Evolutionary conservation across 2,888 invertebrate species (phyloP), one percentile per base, ranked within the genome.

Genomic region (Archaeoteleia sp.): DNA sequence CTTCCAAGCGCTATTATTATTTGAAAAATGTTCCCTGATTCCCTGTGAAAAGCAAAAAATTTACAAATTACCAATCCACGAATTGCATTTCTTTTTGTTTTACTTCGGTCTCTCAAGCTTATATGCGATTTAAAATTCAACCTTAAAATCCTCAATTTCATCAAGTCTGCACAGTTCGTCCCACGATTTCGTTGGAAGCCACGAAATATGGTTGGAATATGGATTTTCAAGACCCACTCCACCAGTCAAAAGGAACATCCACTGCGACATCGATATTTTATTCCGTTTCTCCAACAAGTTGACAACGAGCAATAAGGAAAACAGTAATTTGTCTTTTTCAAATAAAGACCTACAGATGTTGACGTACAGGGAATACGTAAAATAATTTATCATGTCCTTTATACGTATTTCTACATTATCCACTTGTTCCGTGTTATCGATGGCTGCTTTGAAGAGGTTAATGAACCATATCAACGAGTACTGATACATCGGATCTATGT

Each of bases 401-500:
- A 97, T 87, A 42, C 97, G 89, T 69, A 90, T 88, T 0, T 88
- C 87, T 7, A 97, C 91, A 70, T 93, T 92, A 70, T 96, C 96
- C n/a, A 91, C 91, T 75, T 91, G 91, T 77, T 94, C 93, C 0
- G 95, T 94, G 74, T 93, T 93, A 73, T 96, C 95, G 62, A 97
- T 97, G 12, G 95, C 91, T 39, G 91, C 87, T 74, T 92, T 91
- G 84, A 94, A 98, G 17, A 97, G 88, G 73, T 93, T 93, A 78
- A 97, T 94, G 84, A 96, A 97, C 97, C 97, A 98, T 1, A 90
- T 90, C 75, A 98, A 87, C 0, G 97, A 97, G 85, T 97, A 98
- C 83, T 97, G 97, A 86, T 98, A 98, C 97, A 97, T 97, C 1
- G 97, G 96, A 86, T 98, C 97, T 72, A 98, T 95, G 78, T 94